phyloP scores from a whole-genome alignment of 2,888 invertebrate species.

The Nymphalis urticae region DNA sequence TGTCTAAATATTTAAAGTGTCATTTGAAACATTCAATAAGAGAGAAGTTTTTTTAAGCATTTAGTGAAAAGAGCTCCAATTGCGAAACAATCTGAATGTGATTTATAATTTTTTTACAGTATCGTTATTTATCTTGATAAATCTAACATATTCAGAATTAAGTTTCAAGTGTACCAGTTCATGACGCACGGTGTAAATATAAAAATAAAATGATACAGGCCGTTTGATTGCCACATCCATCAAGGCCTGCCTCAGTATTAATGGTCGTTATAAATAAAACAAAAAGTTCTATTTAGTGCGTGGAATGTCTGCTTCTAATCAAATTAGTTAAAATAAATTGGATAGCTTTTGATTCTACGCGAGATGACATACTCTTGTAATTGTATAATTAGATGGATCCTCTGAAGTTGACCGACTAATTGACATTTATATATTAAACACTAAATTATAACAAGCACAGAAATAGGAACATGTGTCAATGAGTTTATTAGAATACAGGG shows the following conservation, averaged over 20 bases:
- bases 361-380: conserved; percentile 13
- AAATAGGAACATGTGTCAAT: too few species aligned
- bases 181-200: conserved; percentile 23
- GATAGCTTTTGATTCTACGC: conserved; percentile 19
- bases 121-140: conserved; percentile 6
- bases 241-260: conserved; percentile 23
- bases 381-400: conserved; percentile 12
- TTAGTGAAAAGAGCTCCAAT: background rate
- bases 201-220: conserved; percentile 34
- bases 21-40: background rate
- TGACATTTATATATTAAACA: background rate
- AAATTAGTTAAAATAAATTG: conserved; percentile 34
- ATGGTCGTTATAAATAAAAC: conserved; percentile 36
- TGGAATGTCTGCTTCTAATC: conserved; percentile 30
- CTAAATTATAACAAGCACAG: background rate
- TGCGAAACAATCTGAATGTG: background rate
- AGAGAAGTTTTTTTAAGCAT: background rate
- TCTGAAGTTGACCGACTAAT: background rate
- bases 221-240: conserved; percentile 37
- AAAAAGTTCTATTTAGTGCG: conserved; percentile 26
- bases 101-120: background rate
- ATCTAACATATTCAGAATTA: conserved; percentile 15
- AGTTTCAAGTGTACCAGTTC: conserved; percentile 20
- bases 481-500: background rate
- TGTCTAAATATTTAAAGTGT: background rate